Conservation (phyloP, 2,888 invertebrate genomes). For the Junonia oenone region DNA sequence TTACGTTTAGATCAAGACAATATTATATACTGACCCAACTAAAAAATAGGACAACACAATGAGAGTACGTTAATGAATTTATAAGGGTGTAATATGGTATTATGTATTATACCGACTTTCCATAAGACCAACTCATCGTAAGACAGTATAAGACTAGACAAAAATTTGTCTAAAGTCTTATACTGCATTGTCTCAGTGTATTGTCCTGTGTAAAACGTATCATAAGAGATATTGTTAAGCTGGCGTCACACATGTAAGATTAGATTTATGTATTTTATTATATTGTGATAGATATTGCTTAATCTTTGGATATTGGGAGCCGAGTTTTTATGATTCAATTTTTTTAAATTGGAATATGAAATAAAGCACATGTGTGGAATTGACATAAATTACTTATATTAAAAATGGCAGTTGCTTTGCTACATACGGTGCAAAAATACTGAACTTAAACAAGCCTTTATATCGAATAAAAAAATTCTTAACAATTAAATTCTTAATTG, state of each 20-base stretch:
- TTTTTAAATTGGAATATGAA: background rate
- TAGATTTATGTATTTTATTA: too few species aligned
- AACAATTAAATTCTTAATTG: conserved; percentile 2
- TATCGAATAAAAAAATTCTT: background rate
- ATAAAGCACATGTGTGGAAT: conserved; percentile 1
- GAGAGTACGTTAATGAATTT: too few species aligned
- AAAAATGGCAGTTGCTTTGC: conserved; percentile 14
- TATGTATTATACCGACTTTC: too few species aligned
- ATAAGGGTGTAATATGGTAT: too few species aligned
- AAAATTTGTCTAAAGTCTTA: too few species aligned
- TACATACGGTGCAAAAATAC: conserved; percentile 5
- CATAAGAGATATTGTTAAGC: too few species aligned
- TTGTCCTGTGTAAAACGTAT: too few species aligned
- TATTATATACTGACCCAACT: background rate
- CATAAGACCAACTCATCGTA: too few species aligned
- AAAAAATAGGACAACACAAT: background rate
- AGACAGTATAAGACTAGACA: too few species aligned
- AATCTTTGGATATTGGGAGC: background rate
- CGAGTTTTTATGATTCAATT: background rate
- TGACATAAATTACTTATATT: background rate
- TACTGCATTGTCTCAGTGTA: too few species aligned
- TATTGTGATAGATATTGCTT: too few species aligned
- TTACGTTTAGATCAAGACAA: background rate
- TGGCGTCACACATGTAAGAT: too few species aligned
- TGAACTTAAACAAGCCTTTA: background rate